Conservation (phyloP, 2,797 vertebrate genomes). For the Notolepis coatsorum region DNA sequence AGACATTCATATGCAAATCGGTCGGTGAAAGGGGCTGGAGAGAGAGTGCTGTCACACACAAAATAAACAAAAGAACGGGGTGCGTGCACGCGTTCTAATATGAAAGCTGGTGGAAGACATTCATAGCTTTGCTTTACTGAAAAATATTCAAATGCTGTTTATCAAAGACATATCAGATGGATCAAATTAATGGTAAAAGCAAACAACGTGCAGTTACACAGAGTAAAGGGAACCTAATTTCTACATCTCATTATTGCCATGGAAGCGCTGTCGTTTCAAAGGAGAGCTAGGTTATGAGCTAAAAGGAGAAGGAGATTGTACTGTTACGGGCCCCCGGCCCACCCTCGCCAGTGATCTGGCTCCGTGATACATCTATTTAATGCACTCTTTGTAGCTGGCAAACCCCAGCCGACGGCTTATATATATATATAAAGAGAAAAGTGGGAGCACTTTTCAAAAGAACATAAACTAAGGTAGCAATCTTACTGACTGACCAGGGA, state of each 20-base stretch:
- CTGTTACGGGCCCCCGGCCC: slow-evolving; percentile 64
- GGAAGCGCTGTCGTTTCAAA: too few relatives aligned
- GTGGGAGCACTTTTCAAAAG: slow-evolving; percentile 47
- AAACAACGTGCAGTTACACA: too few relatives aligned
- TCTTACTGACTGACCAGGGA: slow-evolving; percentile 26
- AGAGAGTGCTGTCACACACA: slow-evolving; percentile 39
- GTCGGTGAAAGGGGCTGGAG: slow-evolving; percentile 31
- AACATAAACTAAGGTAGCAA: slow-evolving; percentile 32
- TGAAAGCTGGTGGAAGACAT: slow-evolving; percentile 58
- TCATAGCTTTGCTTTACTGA: slow-evolving; percentile 55
- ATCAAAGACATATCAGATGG: slow-evolving; percentile 48
- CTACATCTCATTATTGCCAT: too few relatives aligned
- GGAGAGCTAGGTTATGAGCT: slow-evolving; percentile 17
- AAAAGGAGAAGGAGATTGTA: slow-evolving; percentile 45
- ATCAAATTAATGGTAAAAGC: slow-evolving; percentile 55
- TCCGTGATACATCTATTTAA: slow-evolving; percentile 72
- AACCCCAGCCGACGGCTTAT: slow-evolving; percentile 61
- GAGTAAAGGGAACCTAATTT: too few relatives aligned
- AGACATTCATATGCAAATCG: slow-evolving; percentile 52
- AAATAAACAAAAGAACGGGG: slow-evolving; percentile 52
- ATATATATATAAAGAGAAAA: slow-evolving; percentile 22
- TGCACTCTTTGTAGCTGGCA: slow-evolving; percentile 69
- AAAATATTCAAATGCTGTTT: slow-evolving; percentile 43
- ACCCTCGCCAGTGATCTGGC: slow-evolving; percentile 61
- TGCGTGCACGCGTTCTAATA: too few relatives aligned